These are phyloP conservation scores for Bemisia tabaci DNA, from an alignment of 1,140 invertebrate species.

Conservation along the genomic window DNA sequence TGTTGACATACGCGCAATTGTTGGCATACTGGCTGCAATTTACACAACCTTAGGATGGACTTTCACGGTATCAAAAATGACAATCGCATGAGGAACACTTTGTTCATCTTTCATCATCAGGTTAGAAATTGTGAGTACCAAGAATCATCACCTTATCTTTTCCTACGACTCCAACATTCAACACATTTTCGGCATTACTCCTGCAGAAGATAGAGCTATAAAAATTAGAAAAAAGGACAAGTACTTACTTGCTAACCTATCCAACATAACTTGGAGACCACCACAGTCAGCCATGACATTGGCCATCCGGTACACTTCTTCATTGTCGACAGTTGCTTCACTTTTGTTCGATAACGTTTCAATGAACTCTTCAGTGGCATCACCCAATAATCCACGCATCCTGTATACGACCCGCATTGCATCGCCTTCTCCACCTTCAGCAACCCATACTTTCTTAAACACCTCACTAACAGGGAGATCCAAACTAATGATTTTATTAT, in stretches of 20 bases:
- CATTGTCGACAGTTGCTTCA: constrained; percentile 83
- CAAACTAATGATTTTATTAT: constrained; percentile 95
- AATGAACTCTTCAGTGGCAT: constrained; percentile 97
- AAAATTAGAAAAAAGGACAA: no score
- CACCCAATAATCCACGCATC: constrained; percentile 90
- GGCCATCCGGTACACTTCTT: constrained; percentile 75
- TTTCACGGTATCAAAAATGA: no score
- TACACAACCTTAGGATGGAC: no score
- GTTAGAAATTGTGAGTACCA: no score
- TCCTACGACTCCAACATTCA: no score
- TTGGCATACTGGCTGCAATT: no score
- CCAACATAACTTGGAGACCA: constrained; percentile 55
- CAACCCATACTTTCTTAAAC: constrained; percentile 49
- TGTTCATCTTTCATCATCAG: no score
- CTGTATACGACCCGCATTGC: constrained; percentile 98
- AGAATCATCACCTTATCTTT: no score
- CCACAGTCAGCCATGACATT: constrained; percentile 69
- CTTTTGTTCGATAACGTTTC: constrained; percentile 77
- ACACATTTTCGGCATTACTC: no score
- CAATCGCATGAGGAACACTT: no score
- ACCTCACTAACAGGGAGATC: constrained; percentile 90
- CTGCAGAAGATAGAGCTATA: no score
- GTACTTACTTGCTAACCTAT: constrained; percentile 26
- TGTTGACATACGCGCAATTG: no score
- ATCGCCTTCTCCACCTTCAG: constrained; percentile 26